These are phyloP conservation scores for Drosophila limbata DNA, from an alignment of 2,888 invertebrate species.

Conservation along the genomic window DNA sequence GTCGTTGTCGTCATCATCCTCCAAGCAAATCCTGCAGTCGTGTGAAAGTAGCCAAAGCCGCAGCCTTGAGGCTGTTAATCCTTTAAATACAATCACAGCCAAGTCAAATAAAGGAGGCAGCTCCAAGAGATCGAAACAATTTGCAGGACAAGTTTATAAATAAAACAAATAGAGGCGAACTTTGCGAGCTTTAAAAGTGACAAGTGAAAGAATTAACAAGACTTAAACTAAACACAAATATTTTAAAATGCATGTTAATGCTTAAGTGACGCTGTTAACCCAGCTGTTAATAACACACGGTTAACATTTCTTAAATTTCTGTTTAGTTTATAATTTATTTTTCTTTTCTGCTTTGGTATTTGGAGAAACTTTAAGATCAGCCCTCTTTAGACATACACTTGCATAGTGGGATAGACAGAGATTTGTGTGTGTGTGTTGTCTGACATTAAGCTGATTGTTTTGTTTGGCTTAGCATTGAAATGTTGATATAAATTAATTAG, in stretches of 20 bases:
- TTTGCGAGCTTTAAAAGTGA: not conserved
- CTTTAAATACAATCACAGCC: slow-evolving; percentile 70
- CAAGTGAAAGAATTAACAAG: slow-evolving; percentile 8
- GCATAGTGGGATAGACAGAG: slow-evolving; percentile 1
- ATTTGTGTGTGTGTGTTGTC: slow-evolving; percentile 37
- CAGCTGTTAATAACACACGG: not conserved
- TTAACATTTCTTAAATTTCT: not conserved
- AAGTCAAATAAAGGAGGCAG: slow-evolving; percentile 41
- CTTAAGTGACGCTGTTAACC: not conserved
- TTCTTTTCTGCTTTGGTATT: not conserved
- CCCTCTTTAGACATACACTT: slow-evolving; percentile 11
- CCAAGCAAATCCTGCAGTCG: slow-evolving; percentile 54
- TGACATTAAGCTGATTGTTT: slow-evolving; percentile 80
- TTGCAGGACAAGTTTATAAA: slow-evolving; percentile 21
- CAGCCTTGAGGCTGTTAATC: slow-evolving; percentile 76
- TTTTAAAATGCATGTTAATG: not conserved
- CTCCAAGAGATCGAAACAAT: slow-evolving; percentile 16
- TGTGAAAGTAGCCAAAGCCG: slow-evolving; percentile 74
- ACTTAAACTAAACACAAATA: not conserved
- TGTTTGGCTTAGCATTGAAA: slow-evolving; percentile 80
- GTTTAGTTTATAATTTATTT: not conserved
- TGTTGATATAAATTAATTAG: slow-evolving; percentile 82
- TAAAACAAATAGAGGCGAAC: not conserved
- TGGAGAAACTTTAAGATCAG: slow-evolving; percentile 9
- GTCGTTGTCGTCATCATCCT: slow-evolving; percentile 7